Evolutionary conservation across 2,888 invertebrate genomes (phyloP).

Genomic region (Amaurobius ferox): DNA sequence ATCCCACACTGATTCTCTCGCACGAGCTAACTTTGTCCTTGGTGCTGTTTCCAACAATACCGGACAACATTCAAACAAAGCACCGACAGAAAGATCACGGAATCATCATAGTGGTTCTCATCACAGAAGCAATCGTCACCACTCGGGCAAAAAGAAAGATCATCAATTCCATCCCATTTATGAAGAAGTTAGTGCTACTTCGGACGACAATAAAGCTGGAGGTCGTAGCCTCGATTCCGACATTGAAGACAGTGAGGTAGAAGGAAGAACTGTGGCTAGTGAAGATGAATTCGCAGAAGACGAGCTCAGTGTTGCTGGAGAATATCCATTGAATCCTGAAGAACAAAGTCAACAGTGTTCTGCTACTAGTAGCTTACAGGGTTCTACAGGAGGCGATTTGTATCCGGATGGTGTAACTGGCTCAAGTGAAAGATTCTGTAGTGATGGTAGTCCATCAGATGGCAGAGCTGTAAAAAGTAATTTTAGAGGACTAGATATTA

Average conservation of each 20-base stretch:
- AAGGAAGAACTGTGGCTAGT: conserved; percentile 73
- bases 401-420: conserved; percentile 62
- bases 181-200: conserved; percentile 74
- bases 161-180: conserved; percentile 74
- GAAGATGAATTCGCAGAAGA: conserved; percentile 75
- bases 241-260: conserved; percentile 73
- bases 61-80: background rate
- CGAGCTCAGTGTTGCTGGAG: conserved; percentile 74
- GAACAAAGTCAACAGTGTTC: conserved; percentile 61
- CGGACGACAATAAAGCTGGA: conserved; percentile 69
- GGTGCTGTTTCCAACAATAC: background rate
- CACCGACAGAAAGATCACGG: conserved; percentile 9
- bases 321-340: conserved; percentile 57
- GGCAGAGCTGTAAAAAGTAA: conserved; percentile 35
- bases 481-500: conserved; percentile 45
- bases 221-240: conserved; percentile 73
- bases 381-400: conserved; percentile 67
- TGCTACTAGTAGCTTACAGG: conserved; percentile 67
- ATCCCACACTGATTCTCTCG: conserved; percentile 72
- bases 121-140: conserved; percentile 30
- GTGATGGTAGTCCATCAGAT: conserved; percentile 48
- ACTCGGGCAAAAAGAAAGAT: conserved; percentile 64
- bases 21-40: conserved; percentile 72
- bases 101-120: background rate
- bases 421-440: conserved; percentile 58